phyloP scores from a whole-genome alignment of 1,140 invertebrate genomes.

The Parasteatoda tepidariorum region DNA sequence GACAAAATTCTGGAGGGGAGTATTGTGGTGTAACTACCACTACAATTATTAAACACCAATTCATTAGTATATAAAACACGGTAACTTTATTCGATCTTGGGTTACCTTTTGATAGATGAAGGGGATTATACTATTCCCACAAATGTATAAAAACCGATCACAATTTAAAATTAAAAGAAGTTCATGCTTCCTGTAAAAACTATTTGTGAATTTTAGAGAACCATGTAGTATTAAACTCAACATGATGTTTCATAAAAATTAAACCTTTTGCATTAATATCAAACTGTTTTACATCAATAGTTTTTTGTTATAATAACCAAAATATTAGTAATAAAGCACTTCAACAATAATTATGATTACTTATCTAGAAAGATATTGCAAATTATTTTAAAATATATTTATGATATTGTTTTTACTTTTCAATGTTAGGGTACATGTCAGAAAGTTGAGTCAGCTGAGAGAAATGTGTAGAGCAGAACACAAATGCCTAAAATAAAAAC shows the following conservation, averaged over 20 bases:
- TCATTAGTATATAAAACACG: too few species aligned
- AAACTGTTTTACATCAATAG: not conserved
- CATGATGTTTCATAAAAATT: not conserved
- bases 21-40: too few species aligned
- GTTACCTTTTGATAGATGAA: too few species aligned
- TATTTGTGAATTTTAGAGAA: not conserved
- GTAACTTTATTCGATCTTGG: too few species aligned
- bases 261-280: not conserved
- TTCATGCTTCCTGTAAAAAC: too few species aligned
- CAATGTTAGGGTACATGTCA: conserved; percentile 80
- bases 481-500: conserved; percentile 73
- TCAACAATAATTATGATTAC: not conserved
- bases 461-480: conserved; percentile 87
- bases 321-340: not conserved
- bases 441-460: conserved; percentile 78
- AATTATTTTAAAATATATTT: not conserved
- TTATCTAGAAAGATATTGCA: not conserved
- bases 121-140: too few species aligned
- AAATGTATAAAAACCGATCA: too few species aligned
- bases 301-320: not conserved
- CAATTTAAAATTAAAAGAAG: too few species aligned
- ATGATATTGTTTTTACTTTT: conserved; percentile 75
- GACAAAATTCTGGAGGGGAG: too few species aligned
- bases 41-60: too few species aligned
- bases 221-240: not conserved